Percentiles rank a stretch among this genome's conserved stretches.
Conservation (phyloP, 1,140 invertebrate species). For the Ectropis grisescens region DNA sequence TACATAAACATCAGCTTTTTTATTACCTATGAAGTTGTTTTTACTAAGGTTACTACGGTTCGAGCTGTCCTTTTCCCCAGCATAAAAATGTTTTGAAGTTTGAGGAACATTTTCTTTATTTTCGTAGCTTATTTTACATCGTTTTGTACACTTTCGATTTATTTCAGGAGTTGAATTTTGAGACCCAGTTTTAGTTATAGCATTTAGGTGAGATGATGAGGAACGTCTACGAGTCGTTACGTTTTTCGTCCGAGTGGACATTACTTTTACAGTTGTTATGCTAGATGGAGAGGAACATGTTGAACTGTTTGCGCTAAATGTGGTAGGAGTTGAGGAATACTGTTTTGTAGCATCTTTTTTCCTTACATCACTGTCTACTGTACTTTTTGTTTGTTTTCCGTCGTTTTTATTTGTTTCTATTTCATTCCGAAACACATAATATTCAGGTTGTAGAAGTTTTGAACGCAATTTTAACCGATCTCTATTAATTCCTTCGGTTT, state of each 20-base stretch:
- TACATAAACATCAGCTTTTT: slow-evolving; percentile 30
- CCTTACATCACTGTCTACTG: slow-evolving; percentile 13
- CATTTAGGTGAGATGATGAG: slow-evolving; percentile 20
- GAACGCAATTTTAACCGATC: slow-evolving; percentile 21
- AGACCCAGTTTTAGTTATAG: slow-evolving; percentile 7
- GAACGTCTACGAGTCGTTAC: slow-evolving; percentile 12
- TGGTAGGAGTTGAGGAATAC: slow-evolving; percentile 19
- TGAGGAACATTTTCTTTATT: slow-evolving; percentile 47
- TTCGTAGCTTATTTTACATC: slow-evolving; percentile 15
- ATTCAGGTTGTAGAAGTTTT: slow-evolving; percentile 12
- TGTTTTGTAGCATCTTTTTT: slow-evolving; percentile 12
- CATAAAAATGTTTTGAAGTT: slow-evolving; percentile 20
- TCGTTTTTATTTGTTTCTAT: slow-evolving; percentile 22
- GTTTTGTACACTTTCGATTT: slow-evolving; percentile 23
- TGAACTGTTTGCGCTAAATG: slow-evolving; percentile 49
- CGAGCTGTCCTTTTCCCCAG: too few relatives aligned
- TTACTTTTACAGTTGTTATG: slow-evolving; percentile 31
- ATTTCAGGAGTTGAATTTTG: slow-evolving; percentile 12
- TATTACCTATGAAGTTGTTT: too few relatives aligned
- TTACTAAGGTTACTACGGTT: too few relatives aligned
- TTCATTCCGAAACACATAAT: slow-evolving; percentile 43
- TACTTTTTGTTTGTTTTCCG: slow-evolving; percentile 4
- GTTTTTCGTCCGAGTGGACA: slow-evolving; percentile 12
- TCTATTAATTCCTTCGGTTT: slow-evolving; percentile 14
- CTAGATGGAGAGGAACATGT: slow-evolving; percentile 44